Conservation (phyloP, 2,888 invertebrate genomes). For the Morpho deidamia region DNA sequence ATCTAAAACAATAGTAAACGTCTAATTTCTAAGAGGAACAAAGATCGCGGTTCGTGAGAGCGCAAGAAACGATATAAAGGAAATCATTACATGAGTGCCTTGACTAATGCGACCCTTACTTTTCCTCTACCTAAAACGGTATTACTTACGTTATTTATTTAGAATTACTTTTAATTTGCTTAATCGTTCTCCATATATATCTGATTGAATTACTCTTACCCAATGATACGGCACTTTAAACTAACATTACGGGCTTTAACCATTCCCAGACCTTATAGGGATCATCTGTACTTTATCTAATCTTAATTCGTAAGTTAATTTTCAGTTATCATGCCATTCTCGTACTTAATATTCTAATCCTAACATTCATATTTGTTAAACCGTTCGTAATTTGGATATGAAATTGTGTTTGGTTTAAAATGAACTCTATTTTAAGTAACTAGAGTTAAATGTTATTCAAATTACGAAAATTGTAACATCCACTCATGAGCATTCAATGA, state of each 20-base stretch:
- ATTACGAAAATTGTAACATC: not conserved
- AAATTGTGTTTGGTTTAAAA: not conserved
- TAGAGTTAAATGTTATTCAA: not conserved
- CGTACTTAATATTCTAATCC: conserved; percentile 1
- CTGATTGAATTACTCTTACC: conserved; percentile 21
- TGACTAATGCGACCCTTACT: conserved; percentile 5
- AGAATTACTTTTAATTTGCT: conserved; percentile 21
- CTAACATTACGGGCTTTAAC: conserved; percentile 22
- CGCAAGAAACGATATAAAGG: conserved; percentile 3
- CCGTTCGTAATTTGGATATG: conserved; percentile 2
- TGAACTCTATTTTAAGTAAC: conserved; percentile 1
- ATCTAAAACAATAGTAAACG: not conserved
- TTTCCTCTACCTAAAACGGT: conserved; percentile 13
- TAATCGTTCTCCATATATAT: conserved; percentile 22
- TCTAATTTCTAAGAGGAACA: not conserved
- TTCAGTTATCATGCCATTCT: conserved; percentile 6
- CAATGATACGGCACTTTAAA: conserved; percentile 30
- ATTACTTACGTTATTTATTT: conserved; percentile 17
- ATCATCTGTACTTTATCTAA: conserved; percentile 29
- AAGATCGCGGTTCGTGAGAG: not conserved
- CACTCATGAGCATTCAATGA: not conserved
- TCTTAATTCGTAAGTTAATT: conserved; percentile 28
- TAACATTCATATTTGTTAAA: conserved; percentile 8
- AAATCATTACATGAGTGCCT: conserved; percentile 8
- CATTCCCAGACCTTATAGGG: conserved; percentile 28